These are phyloP conservation scores for Drosophila mercatorum DNA, from an alignment of 2,888 invertebrate species.

Conservation along the genomic window DNA sequence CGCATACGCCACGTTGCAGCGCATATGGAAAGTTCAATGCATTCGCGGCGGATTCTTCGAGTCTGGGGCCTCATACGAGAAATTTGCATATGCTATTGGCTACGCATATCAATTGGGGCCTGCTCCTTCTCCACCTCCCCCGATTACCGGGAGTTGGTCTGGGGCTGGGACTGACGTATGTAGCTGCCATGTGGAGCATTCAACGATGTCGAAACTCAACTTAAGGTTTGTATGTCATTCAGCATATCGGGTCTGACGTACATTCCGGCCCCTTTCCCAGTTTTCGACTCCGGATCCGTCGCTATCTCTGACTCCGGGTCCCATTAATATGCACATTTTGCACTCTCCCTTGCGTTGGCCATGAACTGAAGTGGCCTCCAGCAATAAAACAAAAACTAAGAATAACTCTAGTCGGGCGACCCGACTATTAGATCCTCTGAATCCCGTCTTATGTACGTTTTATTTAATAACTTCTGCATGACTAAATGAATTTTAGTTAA, in stretches of 20 bases:
- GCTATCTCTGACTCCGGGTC: conserved; percentile 1
- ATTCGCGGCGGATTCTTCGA: conserved; percentile 57
- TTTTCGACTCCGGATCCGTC: conserved; percentile 4
- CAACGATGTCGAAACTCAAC: conserved; percentile 36
- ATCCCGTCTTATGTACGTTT: too few relatives aligned
- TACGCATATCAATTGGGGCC: conserved; percentile 65
- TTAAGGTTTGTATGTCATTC: conserved; percentile 64
- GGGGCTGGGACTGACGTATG: conserved; percentile 56
- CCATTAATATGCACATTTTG: conserved; percentile 66
- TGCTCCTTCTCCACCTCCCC: neutral
- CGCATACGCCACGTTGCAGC: conserved; percentile 73
- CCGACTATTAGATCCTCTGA: too few relatives aligned
- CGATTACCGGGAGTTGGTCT: neutral
- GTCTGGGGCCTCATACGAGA: conserved; percentile 24
- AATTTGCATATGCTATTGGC: conserved; percentile 63
- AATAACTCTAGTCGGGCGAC: neutral
- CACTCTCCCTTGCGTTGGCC: conserved; percentile 65
- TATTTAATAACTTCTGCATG: too few relatives aligned
- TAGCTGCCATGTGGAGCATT: conserved; percentile 61
- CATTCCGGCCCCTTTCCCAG: conserved; percentile 27
- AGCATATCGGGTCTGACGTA: conserved; percentile 60
- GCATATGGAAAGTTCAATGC: conserved; percentile 63
- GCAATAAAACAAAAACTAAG: conserved; percentile 1
- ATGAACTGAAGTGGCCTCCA: conserved; percentile 54
- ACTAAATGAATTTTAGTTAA: too few relatives aligned